Conservation (phyloP, 2,888 invertebrate species). For the Trachelus iudaicus region DNA sequence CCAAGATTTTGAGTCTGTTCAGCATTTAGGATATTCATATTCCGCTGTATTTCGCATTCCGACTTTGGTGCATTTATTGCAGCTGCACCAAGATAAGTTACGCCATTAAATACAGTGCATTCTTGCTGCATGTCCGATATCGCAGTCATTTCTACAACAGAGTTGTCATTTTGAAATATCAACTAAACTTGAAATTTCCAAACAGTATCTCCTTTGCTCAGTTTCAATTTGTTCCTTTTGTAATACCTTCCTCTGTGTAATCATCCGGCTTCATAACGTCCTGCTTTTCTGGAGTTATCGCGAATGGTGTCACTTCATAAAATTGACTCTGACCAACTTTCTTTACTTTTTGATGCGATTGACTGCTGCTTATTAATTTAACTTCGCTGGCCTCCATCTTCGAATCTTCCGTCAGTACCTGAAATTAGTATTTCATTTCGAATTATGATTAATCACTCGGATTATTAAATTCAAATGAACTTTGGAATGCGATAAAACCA, state of each 20-base stretch:
- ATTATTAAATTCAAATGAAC: neutral
- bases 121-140: slow-evolving; percentile 89
- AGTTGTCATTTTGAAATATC: slow-evolving; percentile 3
- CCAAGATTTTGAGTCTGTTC: slow-evolving; percentile 77
- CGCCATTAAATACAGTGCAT: slow-evolving; percentile 91
- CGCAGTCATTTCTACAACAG: slow-evolving; percentile 55
- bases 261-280: slow-evolving; percentile 84
- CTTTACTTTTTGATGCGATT: slow-evolving; percentile 53
- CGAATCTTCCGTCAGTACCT: slow-evolving; percentile 61
- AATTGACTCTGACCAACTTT: slow-evolving; percentile 69
- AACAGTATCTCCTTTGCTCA: neutral
- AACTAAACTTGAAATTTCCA: neutral
- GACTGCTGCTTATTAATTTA: slow-evolving; percentile 42
- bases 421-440: neutral
- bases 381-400: slow-evolving; percentile 58
- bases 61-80: slow-evolving; percentile 93
- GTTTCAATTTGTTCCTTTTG: neutral
- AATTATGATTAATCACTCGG: too few relatives aligned
- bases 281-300: slow-evolving; percentile 74
- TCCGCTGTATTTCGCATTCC: slow-evolving; percentile 90
- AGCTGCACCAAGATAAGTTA: slow-evolving; percentile 92
- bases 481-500: neutral
- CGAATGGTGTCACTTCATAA: slow-evolving; percentile 62
- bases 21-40: slow-evolving; percentile 92
- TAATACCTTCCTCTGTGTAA: slow-evolving; percentile 78